Evolutionary conservation across 2,888 invertebrate genomes (phyloP).

Genomic region (Lobophora halterata): DNA sequence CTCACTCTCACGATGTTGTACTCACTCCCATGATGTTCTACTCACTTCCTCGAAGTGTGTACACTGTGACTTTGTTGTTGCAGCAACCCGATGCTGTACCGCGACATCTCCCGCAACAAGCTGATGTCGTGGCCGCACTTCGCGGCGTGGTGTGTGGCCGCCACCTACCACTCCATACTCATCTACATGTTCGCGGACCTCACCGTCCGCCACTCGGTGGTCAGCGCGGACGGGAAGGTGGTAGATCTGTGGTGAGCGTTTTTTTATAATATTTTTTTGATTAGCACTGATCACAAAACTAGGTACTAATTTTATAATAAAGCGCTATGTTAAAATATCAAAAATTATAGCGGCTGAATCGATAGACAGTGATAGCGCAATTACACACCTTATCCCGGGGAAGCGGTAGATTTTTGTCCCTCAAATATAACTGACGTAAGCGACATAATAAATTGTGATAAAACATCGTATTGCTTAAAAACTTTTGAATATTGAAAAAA

Average conservation of each 20-base stretch:
- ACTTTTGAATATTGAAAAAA: too few relatives aligned
- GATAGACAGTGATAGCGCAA: too few relatives aligned
- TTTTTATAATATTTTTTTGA: neutral
- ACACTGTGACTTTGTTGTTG: neutral
- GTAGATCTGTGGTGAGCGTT: slow-evolving; percentile 72
- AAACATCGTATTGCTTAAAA: too few relatives aligned
- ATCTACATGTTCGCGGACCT: slow-evolving; percentile 79
- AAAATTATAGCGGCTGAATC: too few relatives aligned
- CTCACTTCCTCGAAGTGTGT: neutral
- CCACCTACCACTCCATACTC: slow-evolving; percentile 83
- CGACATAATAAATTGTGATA: too few relatives aligned
- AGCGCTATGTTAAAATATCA: too few relatives aligned
- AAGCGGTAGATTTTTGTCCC: too few relatives aligned
- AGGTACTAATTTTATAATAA: too few relatives aligned
- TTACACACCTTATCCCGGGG: too few relatives aligned
- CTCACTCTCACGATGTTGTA: too few relatives aligned
- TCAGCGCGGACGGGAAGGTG: slow-evolving; percentile 72
- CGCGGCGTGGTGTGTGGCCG: slow-evolving; percentile 80
- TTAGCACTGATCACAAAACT: too few relatives aligned
- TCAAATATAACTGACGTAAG: too few relatives aligned
- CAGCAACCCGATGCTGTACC: slow-evolving; percentile 86
- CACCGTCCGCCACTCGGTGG: slow-evolving; percentile 69
- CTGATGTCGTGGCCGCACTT: slow-evolving; percentile 83
- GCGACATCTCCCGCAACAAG: slow-evolving; percentile 81
- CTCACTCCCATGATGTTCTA: neutral